Percentiles rank a stretch among this genome's conserved stretches.
These are phyloP conservation scores for Perodicticus potto DNA, from an alignment of 2,797 vertebrate species.

Conservation along the genomic window DNA sequence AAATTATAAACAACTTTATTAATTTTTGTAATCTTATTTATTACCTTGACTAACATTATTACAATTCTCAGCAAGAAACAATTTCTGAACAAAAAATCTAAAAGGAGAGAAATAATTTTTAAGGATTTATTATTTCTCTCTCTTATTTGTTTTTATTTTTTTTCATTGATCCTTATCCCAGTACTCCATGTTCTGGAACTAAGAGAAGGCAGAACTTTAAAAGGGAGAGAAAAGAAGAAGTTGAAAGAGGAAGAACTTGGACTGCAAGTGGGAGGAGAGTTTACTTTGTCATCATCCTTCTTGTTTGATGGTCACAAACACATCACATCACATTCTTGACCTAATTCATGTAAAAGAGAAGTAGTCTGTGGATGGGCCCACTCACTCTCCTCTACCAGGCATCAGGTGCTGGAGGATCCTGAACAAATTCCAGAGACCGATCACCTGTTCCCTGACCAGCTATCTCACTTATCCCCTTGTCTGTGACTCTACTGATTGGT, in stretches of 20 bases:
- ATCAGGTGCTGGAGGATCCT: background rate
- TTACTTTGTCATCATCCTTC: background rate
- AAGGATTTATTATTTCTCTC: no score
- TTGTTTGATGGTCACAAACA: background rate
- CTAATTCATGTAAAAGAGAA: background rate
- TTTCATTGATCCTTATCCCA: background rate
- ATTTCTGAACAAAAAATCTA: background rate
- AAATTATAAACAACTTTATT: background rate
- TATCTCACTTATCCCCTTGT: background rate
- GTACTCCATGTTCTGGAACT: background rate
- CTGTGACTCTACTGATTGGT: background rate
- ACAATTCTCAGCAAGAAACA: background rate
- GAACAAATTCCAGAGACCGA: background rate
- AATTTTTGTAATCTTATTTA: background rate
- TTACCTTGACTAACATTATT: background rate
- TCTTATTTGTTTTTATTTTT: background rate
- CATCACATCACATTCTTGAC: background rate
- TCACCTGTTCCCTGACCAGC: no score
- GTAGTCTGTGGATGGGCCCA: fast-evolving
- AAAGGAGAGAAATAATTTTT: background rate
- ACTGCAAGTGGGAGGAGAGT: background rate
- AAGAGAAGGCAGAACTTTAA: background rate
- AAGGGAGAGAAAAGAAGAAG: background rate
- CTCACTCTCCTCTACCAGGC: background rate
- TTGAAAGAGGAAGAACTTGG: background rate